phyloP scores from a whole-genome alignment of 2,113 vertebrate genomes.

The Marmota flaviventris region DNA sequence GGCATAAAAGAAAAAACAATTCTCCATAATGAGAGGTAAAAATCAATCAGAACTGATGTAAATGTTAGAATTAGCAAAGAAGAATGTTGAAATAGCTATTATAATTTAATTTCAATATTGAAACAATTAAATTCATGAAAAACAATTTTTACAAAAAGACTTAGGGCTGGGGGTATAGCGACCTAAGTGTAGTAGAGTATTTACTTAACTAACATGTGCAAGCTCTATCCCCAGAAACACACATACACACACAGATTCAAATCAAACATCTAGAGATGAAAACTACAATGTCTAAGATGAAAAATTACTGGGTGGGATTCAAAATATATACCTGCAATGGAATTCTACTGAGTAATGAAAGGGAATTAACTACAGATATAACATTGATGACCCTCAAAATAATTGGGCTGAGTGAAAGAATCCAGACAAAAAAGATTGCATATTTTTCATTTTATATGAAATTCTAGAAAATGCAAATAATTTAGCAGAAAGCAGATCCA shows the following conservation, averaged over 20 bases:
- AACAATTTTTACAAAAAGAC: background rate
- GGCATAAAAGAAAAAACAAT: background rate
- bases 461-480: constrained; percentile 7
- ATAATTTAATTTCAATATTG: background rate
- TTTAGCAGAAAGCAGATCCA: background rate
- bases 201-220: background rate
- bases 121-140: background rate
- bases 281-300: background rate
- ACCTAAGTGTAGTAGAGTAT: no score
- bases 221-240: background rate
- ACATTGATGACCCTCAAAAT: background rate
- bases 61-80: background rate
- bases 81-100: background rate
- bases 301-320: background rate
- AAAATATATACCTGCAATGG: background rate
- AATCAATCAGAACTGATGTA: background rate
- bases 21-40: background rate
- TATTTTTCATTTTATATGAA: background rate
- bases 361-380: background rate
- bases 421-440: background rate
- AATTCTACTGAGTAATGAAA: background rate
- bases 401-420: background rate
- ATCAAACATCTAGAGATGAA: background rate
- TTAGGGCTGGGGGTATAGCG: background rate
- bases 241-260: background rate